Base-by-base conservation (phyloP, 2,113 vertebrate species). In the Nymphicus hollandicus region DNA sequence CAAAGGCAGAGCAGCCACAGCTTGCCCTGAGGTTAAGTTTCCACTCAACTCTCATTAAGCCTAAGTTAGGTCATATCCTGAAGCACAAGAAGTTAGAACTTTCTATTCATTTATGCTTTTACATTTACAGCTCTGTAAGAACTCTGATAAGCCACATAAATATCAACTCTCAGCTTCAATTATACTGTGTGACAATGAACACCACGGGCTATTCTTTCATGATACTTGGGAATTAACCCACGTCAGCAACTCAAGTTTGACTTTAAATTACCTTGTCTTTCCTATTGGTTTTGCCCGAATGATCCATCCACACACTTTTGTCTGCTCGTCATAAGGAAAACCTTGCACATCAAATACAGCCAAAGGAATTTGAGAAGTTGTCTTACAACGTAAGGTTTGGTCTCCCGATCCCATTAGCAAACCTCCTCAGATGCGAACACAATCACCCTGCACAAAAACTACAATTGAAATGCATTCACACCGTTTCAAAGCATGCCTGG, bases 61-160 rank as follows among this genome's bases (percentile, higher is more conserved):
- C 58, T 20, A 95, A 90, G 78, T 94, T 39, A 77, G 78, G 70
- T 77, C 91, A 47, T 28, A 24, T 49, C 89, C 91, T 53, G n/a
- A 63, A 96, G 94, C 87, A 43, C 9, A 79, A 35, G 29, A 73
- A 91, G 37, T 80, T 66, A 10, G 5, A 91, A 86, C 49, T 95
- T 86, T 10, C 68, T 35, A 35, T 83, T 89, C 89, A 94, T 94
- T 95, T 86, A 17, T 50, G 82, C 86, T 91, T 84, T 81, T 66
- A 70, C 53, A 49, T 74, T 95, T 78, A 84, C 44, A 86, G 93
- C 66, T 53, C 74, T 9, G 7, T 78, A 80, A 88, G 77, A 95
- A 35, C 28, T 58, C 89, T 81, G 88, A 77, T 93, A 95, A 96
- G 53, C 16, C 82, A 81, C 79, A 85, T 46, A 82, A 97, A 86